Evolutionary conservation across 1,140 invertebrate genomes (phyloP).

Genomic region (Holotrichia oblita): DNA sequence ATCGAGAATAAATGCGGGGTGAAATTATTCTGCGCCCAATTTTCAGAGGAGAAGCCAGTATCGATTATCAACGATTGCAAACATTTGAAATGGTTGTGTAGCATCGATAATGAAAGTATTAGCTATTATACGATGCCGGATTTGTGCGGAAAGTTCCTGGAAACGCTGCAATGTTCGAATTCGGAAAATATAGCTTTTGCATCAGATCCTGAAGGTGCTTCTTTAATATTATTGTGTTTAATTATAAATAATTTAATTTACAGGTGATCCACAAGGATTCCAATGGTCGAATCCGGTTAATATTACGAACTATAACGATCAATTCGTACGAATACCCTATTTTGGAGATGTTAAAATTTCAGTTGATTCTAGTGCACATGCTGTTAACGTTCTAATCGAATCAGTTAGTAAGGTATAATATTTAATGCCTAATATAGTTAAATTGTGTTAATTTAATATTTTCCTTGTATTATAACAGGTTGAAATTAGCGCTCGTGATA

Average conservation of each 20-base stretch:
- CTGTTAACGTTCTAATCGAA: slow-evolving; percentile 68
- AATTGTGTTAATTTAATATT: not conserved
- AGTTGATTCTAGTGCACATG: slow-evolving; percentile 67
- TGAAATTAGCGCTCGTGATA: slow-evolving; percentile 77
- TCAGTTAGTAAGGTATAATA: slow-evolving; percentile 68
- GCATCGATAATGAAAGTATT: slow-evolving; percentile 48
- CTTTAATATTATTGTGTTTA: slow-evolving; percentile 43
- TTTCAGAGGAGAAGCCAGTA: slow-evolving; percentile 45
- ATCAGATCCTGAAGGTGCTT: slow-evolving; percentile 48
- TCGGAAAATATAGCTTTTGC: slow-evolving; percentile 53
- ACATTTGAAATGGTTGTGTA: slow-evolving; percentile 58
- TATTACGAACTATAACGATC: slow-evolving; percentile 65
- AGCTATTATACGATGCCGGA: slow-evolving; percentile 60
- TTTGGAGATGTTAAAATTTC: slow-evolving; percentile 77
- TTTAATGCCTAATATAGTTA: slow-evolving; percentile 20
- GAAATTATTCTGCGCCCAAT: slow-evolving; percentile 55
- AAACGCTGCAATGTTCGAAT: slow-evolving; percentile 52
- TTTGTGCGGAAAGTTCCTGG: slow-evolving; percentile 58
- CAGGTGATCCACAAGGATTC: slow-evolving; percentile 49
- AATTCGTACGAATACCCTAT: slow-evolving; percentile 73
- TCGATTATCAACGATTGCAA: slow-evolving; percentile 52
- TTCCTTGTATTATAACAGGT: slow-evolving; percentile 58
- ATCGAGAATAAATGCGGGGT: slow-evolving; percentile 56
- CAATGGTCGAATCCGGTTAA: slow-evolving; percentile 63
- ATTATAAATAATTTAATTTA: slow-evolving; percentile 29